A percentile compares a stretch with the other conserved stretches of the same genome.
phyloP scores from a whole-genome alignment of 64 coral and sea anemone species.

The Porites lutea region DNA sequence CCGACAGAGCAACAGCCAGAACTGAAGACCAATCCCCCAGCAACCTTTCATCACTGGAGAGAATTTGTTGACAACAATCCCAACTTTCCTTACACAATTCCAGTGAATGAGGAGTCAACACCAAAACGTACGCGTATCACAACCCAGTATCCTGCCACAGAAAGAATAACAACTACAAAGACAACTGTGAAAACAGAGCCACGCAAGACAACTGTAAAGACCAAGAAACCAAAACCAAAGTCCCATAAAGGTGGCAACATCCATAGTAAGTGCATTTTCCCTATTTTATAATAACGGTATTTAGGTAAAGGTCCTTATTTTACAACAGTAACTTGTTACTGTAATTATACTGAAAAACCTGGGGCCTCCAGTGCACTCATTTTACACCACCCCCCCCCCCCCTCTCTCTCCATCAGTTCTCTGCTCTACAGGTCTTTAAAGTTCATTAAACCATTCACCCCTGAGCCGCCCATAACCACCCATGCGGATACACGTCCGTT shows the following conservation, averaged over 20 bases:
- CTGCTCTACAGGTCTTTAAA: too few species aligned
- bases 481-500: too few species aligned
- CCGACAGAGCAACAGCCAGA: conserved; percentile 16
- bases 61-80: conserved; percentile 91
- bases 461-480: too few species aligned
- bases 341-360: too few species aligned
- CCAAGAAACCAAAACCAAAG: conserved; percentile 26
- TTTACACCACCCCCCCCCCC: too few species aligned
- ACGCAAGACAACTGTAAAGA: conserved; percentile 31
- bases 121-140: neutral
- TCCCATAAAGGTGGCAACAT: neutral
- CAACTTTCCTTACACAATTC: conserved; percentile 57
- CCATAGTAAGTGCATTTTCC: neutral
- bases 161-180: neutral
- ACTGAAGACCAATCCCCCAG: conserved; percentile 1
- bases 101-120: neutral
- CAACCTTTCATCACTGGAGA: conserved; percentile 72
- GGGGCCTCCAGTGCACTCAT: too few species aligned
- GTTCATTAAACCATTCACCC: too few species aligned
- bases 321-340: too few species aligned
- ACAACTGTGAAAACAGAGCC: conserved; percentile 21
- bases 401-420: too few species aligned
- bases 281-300: too few species aligned
- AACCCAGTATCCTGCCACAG: neutral
- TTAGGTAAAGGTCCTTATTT: too few species aligned